Conservation (phyloP, 2,888 invertebrate species). For the Chloroclystis v-ata region DNA sequence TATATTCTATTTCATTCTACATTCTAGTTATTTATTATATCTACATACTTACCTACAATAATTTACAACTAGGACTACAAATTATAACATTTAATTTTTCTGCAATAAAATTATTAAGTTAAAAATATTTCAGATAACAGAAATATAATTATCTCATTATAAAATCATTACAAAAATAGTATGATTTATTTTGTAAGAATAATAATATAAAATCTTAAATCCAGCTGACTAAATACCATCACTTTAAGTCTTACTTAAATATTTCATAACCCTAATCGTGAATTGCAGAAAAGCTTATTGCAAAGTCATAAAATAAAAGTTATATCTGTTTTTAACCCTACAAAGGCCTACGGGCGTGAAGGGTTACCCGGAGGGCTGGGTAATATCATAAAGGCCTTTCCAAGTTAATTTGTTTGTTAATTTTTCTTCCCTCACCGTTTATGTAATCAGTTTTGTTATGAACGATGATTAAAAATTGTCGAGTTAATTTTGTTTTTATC, state of each 20-base stretch:
- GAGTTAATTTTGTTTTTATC: slow-evolving; percentile 19
- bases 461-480: slow-evolving; percentile 35
- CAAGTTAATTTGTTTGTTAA: slow-evolving; percentile 68
- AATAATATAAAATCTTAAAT: too few relatives aligned
- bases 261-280: slow-evolving; percentile 16
- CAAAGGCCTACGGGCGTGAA: slow-evolving; percentile 34
- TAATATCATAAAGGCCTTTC: slow-evolving; percentile 69
- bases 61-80: too few relatives aligned
- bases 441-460: slow-evolving; percentile 42
- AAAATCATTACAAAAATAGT: too few relatives aligned
- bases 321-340: slow-evolving; percentile 37
- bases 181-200: too few relatives aligned
- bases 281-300: slow-evolving; percentile 34
- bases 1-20: too few relatives aligned
- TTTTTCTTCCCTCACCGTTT: slow-evolving; percentile 51
- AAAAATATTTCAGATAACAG: too few relatives aligned
- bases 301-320: slow-evolving; percentile 28
- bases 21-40: too few relatives aligned
- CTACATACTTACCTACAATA: too few relatives aligned
- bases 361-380: slow-evolving; percentile 38
- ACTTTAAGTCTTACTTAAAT: background rate
- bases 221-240: background rate
- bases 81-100: too few relatives aligned
- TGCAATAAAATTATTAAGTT: too few relatives aligned
- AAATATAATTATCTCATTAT: too few relatives aligned